Evolutionary conservation across 2,797 vertebrate species (phyloP), one percentile per base, ranked within the genome.

Genomic region (Micromesistius poutassou): DNA sequence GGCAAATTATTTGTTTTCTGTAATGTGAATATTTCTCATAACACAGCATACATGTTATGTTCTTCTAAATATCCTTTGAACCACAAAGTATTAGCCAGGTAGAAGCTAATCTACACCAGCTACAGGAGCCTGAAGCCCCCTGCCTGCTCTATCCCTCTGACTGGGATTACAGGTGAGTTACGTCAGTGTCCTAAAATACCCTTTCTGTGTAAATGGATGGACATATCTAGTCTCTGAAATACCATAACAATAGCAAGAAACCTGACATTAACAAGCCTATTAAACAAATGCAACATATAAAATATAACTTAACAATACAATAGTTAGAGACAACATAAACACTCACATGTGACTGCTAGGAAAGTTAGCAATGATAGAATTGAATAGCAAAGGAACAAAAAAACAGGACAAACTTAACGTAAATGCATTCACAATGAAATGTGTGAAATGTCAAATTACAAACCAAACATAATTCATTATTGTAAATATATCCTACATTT

Each of bases 281-380:
- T 22, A 50, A 14, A 75, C 50, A 30, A 72, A 50, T 14, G 6
- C 22, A 50, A 46, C 28, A 3, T 13, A n/a, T 19, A 5, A 76
- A 76, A 19, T 6, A 30, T 0, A 46, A 19, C 7, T 62, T 30
- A 8, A 14, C 42, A 75, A 8, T 78, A 36, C 62, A 6, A 79
- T 66, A 75, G 75, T 75, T 70, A 71, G 12, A 55, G 74, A 73
- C 40, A 25, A 78, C 72, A 50, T 68, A 73, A 81, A 84, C 81
- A 93, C 91, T 94, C 89, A 94, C 92, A 92, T 94, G 87, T 86
- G 90, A 87, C 87, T 85, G 70, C 77, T 35, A 6, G 80, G 84
- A 83, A 78, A 85, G 19, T n/a, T 74, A 62, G 70, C 72, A 25
- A 74, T 78, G 78, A 78, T 87, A 78, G 10, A 78, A 33, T 35